phyloP scores from a whole-genome alignment of 2,797 vertebrate species.

The Caiman crocodilus region DNA sequence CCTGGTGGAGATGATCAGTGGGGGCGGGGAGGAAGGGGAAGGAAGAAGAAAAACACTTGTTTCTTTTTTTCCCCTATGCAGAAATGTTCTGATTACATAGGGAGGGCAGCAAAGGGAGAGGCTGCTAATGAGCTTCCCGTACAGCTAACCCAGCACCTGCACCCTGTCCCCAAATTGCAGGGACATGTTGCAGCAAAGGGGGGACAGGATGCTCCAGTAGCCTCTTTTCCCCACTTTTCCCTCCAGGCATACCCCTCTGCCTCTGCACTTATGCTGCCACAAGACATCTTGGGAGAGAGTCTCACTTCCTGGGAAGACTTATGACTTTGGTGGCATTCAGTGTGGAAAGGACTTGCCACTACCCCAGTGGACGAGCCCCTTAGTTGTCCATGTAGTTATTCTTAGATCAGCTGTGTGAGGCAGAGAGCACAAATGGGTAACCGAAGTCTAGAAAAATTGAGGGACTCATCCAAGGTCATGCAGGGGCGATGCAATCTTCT shows the following conservation, averaged over 20 bases:
- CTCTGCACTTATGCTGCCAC: fast-evolving
- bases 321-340: neutral
- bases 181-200: neutral
- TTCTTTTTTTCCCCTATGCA: neutral
- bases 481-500: neutral
- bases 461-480: neutral
- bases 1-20: conserved; percentile 42
- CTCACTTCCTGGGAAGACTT: neutral
- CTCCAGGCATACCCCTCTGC: fast-evolving
- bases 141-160: neutral
- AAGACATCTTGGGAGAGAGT: neutral
- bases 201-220: neutral
- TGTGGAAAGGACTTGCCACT: neutral
- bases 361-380: no score
- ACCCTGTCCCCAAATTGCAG: neutral
- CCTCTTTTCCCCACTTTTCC: neutral
- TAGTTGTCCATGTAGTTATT: neutral
- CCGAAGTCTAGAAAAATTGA: neutral
- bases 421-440: neutral
- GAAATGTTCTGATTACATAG: conserved; percentile 22
- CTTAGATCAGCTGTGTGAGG: neutral
- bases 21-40: conserved; percentile 28
- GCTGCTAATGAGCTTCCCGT: neutral
- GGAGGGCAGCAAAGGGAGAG: neutral
- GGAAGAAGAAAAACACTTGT: conserved; percentile 11